These are phyloP conservation scores for Octonoba sinensis DNA, from an alignment of 2,888 invertebrate species.

Conservation along the genomic window DNA sequence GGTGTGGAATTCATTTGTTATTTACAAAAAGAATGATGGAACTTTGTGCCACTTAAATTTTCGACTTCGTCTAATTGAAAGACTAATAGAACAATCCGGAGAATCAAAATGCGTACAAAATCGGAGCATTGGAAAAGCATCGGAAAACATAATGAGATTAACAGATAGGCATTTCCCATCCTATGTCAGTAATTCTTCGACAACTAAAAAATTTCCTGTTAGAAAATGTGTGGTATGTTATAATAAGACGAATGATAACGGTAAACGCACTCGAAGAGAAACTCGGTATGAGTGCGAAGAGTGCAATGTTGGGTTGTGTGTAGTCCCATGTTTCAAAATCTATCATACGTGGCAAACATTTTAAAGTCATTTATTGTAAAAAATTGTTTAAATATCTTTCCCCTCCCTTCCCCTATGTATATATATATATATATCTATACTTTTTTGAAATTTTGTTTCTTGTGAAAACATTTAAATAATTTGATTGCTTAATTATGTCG, in stretches of 20 bases:
- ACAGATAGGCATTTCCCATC: slow-evolving; percentile 1
- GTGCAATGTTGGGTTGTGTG: background rate
- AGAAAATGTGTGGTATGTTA: slow-evolving; percentile 1
- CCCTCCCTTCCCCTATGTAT: no score
- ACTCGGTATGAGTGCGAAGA: background rate
- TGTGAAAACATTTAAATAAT: no score
- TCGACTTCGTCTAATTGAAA: slow-evolving; percentile 1
- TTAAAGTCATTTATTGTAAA: no score
- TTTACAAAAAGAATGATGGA: slow-evolving; percentile 10
- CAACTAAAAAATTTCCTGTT: background rate
- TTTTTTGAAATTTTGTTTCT: no score
- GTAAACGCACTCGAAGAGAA: slow-evolving; percentile 1
- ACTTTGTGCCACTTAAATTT: background rate
- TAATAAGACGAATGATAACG: background rate
- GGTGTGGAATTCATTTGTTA: slow-evolving; percentile 12
- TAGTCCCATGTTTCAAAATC: no score
- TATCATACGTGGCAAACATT: no score
- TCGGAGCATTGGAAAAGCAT: background rate
- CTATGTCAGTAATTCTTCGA: background rate
- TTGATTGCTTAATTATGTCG: no score
- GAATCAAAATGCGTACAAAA: background rate
- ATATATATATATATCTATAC: no score
- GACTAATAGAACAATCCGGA: slow-evolving; percentile 3
- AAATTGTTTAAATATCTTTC: no score
- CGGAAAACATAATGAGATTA: background rate